Percentiles rank a stretch among this genome's conserved stretches.
These are phyloP conservation scores for Hylaea fasciaria DNA, from an alignment of 2,888 invertebrate genomes.

Conservation along the genomic window DNA sequence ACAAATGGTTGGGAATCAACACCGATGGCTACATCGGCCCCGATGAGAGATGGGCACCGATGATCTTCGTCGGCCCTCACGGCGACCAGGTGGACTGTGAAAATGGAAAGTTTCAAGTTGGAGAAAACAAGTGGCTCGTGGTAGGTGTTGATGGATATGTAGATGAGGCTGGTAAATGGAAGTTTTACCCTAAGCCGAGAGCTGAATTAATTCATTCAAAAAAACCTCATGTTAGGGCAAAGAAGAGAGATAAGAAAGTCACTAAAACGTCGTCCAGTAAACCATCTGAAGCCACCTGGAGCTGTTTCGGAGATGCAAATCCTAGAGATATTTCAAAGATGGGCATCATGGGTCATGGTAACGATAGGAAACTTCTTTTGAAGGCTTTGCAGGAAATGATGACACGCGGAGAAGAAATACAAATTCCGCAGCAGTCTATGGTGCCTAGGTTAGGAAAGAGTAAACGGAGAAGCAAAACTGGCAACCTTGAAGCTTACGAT, in stretches of 20 bases:
- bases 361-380: constrained; percentile 66
- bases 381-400: constrained; percentile 61
- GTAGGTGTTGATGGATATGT: constrained; percentile 76
- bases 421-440: constrained; percentile 57
- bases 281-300: constrained; percentile 64
- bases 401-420: constrained; percentile 63
- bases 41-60: constrained; percentile 74
- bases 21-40: constrained; percentile 72
- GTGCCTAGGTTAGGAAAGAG: constrained; percentile 52
- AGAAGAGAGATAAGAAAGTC: constrained; percentile 47
- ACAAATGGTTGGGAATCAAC: constrained; percentile 76
- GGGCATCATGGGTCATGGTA: constrained; percentile 76
- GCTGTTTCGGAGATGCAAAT: constrained; percentile 72
- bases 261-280: constrained; percentile 42
- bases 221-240: constrained; percentile 25
- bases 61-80: constrained; percentile 66
- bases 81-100: constrained; percentile 69
- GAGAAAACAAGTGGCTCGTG: constrained; percentile 63
- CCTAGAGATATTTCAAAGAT: constrained; percentile 66
- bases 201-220: constrained; percentile 24
- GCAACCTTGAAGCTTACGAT: constrained; percentile 24
- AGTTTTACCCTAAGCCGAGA: constrained; percentile 57
- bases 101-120: constrained; percentile 68
- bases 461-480: constrained; percentile 26
- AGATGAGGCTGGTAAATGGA: constrained; percentile 67